Base-by-base conservation (phyloP, 2,797 vertebrate genomes). In the Mormyrus proboscirostris region DNA sequence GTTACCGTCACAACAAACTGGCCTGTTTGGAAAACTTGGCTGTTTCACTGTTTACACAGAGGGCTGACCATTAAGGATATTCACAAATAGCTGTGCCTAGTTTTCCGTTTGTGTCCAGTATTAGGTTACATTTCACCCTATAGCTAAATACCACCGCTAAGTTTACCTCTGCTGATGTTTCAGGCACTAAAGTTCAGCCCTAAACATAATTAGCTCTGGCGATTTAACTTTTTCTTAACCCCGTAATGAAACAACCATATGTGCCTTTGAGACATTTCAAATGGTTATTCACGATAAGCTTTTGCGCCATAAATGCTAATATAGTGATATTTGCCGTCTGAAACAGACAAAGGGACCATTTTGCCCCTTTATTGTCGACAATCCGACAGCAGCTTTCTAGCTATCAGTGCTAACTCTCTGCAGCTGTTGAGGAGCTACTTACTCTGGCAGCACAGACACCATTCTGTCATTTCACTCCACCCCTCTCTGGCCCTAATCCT, bases 401-500 rank as follows among this genome's bases (percentile, higher is more conserved):
- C 86, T 59, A 25, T 41, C 88, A 88, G 49, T 89, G 91, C 90
- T 92, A 91, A 92, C 90, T 90, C 88, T 79, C 83, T 51, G 89
- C 94, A 95, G 94, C 95, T 95, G 95, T 94, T 6, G 9, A 86
- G 22, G 22, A 50, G 73, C 47, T 51, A 53, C 73, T 73, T 73
- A 73, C 29, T 73, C 49, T 3, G 22, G 44, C 41, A 22, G 91
- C 88, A 87, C 90, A 85, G 89, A 91, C 92, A 90, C 91, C 73
- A 79, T 73, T 79, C 38, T 79, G 0, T 89, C 89, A 89, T 92
- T 92, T 93, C 91, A 92, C 92, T 84, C 92, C 90, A 93, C 94
- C 44, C 57, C 93, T 92, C 92, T 94, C 91, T 93, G 93, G 91
- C 90, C 94, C 93, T 96, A 95, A 96, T 96, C 95, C 94, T 79